A percentile compares a stretch with the other conserved stretches of the same genome.
Conservation (phyloP, 2,797 vertebrate species). For the Cuniculus paca region DNA sequence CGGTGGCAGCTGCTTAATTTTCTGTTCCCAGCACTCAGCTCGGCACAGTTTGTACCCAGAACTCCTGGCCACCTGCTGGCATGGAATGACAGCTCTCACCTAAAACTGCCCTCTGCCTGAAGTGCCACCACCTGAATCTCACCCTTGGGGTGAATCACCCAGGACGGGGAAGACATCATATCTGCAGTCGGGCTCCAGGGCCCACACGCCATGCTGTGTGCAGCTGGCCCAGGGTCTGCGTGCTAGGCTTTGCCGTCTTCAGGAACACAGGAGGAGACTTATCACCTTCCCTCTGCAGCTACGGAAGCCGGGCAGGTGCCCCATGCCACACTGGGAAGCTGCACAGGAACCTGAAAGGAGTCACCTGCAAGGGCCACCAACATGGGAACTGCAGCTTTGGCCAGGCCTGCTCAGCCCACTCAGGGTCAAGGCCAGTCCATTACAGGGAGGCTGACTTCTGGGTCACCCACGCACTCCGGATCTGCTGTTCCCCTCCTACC, state of each 20-base stretch:
- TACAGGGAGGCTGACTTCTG: background rate
- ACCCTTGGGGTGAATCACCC: accelerated
- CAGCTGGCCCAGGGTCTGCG: background rate
- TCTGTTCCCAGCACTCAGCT: background rate
- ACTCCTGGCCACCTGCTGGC: background rate
- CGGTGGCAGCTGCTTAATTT: no score
- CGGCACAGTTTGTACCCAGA: background rate
- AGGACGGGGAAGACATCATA: accelerated
- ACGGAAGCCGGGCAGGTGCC: background rate
- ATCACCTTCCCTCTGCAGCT: background rate
- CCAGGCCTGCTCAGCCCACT: background rate
- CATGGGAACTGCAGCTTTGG: background rate
- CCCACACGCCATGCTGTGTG: background rate
- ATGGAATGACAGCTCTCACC: background rate
- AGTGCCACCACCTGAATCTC: background rate
- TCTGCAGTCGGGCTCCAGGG: background rate
- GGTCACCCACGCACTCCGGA: background rate
- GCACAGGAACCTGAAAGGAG: background rate
- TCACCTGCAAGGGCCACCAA: background rate
- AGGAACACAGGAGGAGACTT: background rate
- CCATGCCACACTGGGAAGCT: background rate
- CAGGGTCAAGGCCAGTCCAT: background rate
- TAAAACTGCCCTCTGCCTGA: background rate
- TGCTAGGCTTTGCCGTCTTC: background rate
- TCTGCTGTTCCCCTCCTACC: background rate